Evolutionary conservation across 2,113 vertebrate species (phyloP).

Genomic region (Apteryx owenii): DNA sequence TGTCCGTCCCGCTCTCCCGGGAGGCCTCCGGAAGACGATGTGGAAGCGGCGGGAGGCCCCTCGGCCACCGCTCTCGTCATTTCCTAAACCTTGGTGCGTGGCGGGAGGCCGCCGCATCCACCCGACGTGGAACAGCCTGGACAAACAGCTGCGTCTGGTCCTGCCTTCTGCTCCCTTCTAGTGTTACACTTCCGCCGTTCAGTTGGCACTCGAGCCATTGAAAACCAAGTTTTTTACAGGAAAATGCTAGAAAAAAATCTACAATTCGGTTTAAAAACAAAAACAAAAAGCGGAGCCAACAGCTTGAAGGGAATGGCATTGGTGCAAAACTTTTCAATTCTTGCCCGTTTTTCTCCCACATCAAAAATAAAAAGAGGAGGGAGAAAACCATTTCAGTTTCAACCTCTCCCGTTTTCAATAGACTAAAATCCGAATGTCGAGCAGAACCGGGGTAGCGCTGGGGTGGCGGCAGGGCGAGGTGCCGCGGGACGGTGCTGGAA

Average conservation of each 20-base stretch:
- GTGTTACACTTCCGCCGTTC: accelerated
- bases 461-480: too few relatives aligned
- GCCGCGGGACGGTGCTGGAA: background rate
- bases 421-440: too few relatives aligned
- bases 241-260: too few relatives aligned
- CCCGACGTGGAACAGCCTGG: accelerated
- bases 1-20: background rate
- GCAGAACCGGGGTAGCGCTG: too few relatives aligned
- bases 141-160: background rate
- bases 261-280: background rate
- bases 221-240: accelerated
- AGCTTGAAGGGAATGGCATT: background rate
- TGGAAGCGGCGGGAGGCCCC: background rate
- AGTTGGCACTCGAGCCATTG: accelerated
- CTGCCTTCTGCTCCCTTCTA: background rate
- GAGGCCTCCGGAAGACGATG: background rate
- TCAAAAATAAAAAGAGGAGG: too few relatives aligned
- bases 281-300: background rate
- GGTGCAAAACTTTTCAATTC: too few relatives aligned
- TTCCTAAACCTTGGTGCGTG: background rate
- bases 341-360: too few relatives aligned
- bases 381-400: too few relatives aligned
- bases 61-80: background rate
- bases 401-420: too few relatives aligned
- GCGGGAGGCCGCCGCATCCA: background rate